Percentiles rank a stretch among this genome's conserved stretches.
These are phyloP conservation scores for Oryctes rhinoceros DNA, from an alignment of 1,140 invertebrate genomes.

Conservation along the genomic window DNA sequence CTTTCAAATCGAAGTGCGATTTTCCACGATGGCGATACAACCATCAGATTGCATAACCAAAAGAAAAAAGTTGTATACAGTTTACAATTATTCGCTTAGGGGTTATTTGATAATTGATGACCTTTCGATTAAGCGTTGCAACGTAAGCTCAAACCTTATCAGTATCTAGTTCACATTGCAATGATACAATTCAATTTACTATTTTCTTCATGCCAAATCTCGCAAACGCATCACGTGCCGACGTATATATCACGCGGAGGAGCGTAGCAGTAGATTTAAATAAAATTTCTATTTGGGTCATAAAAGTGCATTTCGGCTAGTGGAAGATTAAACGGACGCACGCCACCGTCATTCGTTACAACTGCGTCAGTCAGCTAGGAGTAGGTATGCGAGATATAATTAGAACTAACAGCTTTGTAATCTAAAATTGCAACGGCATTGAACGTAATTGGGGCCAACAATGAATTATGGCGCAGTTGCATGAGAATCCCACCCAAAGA, in stretches of 20 bases:
- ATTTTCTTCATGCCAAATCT: no score
- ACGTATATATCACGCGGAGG: no score
- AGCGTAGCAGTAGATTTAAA: neutral
- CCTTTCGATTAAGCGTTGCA: no score
- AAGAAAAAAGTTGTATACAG: no score
- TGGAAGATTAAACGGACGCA: neutral
- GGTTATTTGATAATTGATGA: no score
- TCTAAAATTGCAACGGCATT: constrained; percentile 1
- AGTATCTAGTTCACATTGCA: no score
- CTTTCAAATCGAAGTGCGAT: no score
- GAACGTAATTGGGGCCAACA: neutral
- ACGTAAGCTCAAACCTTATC: no score
- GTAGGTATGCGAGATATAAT: neutral
- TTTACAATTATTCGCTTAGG: no score
- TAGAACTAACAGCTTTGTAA: neutral
- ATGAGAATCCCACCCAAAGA: neutral
- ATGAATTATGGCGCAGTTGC: neutral
- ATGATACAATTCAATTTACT: no score
- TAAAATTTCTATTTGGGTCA: constrained; percentile 2
- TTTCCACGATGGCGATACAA: no score
- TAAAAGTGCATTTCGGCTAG: neutral
- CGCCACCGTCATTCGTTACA: neutral
- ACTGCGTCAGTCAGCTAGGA: neutral
- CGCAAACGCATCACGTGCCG: neutral
- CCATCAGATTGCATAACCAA: no score